phyloP scores from a whole-genome alignment of 2,797 vertebrate species.

The Chromobotia macracanthus region DNA sequence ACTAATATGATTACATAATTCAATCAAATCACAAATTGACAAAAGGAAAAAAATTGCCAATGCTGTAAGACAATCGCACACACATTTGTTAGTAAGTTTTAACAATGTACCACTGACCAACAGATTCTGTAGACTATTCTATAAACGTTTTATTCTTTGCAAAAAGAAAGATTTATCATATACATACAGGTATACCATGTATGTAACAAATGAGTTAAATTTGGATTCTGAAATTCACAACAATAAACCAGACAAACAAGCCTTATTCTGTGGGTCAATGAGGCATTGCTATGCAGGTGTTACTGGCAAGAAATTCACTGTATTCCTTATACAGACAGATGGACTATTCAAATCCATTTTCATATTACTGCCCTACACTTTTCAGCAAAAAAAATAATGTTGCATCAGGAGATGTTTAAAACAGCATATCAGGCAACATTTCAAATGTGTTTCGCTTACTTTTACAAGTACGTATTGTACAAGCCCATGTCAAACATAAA shows the following conservation, averaged over 20 bases:
- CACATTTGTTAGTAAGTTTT: not conserved
- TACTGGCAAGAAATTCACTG: not conserved
- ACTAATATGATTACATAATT: not conserved
- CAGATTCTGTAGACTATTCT: not conserved
- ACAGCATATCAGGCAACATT: not conserved
- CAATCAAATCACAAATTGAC: not conserved
- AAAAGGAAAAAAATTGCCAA: not conserved
- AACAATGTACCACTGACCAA: not conserved
- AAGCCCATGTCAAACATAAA: not conserved
- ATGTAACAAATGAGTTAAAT: too few relatives aligned
- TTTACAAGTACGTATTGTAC: not conserved
- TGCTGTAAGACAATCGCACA: not conserved
- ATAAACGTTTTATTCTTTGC: too few relatives aligned
- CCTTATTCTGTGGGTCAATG: not conserved
- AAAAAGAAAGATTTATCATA: too few relatives aligned
- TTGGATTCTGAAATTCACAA: not conserved
- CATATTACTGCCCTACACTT: not conserved
- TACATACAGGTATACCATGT: too few relatives aligned
- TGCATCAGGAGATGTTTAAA: not conserved
- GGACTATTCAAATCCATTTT: not conserved
- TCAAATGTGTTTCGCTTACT: not conserved
- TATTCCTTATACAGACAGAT: not conserved
- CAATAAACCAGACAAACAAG: not conserved
- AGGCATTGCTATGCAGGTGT: not conserved
- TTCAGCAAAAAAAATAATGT: not conserved